These are phyloP conservation scores for Himalopsyche phryganea DNA, from an alignment of 1,140 invertebrate genomes.

Conservation along the genomic window DNA sequence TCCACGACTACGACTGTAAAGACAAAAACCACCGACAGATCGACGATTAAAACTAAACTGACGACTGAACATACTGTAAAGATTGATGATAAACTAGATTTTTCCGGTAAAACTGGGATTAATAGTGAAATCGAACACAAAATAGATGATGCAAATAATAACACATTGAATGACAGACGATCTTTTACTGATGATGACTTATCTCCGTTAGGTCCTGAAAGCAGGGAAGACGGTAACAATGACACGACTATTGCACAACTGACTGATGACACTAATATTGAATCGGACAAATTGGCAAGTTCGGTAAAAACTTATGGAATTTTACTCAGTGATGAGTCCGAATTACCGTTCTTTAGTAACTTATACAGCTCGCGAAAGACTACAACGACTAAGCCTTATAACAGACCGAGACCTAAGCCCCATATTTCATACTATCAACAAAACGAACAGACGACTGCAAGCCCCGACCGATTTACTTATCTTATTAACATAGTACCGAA, in stretches of 20 bases:
- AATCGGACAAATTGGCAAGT: constrained; percentile 5
- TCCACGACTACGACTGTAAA: constrained; percentile 33
- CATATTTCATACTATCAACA: constrained; percentile 19
- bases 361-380: constrained; percentile 17
- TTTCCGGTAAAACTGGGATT: constrained; percentile 42
- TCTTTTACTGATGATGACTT: constrained; percentile 4
- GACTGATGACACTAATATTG: neutral
- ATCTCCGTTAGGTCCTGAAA: neutral
- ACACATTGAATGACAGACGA: constrained; percentile 1
- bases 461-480: constrained; percentile 26
- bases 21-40: constrained; percentile 21
- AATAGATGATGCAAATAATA: neutral
- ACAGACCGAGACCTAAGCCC: constrained; percentile 20
- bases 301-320: constrained; percentile 26
- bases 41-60: constrained; percentile 30
- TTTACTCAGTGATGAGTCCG: constrained; percentile 20
- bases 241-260: constrained; percentile 1
- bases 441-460: constrained; percentile 12
- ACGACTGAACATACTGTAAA: constrained; percentile 33
- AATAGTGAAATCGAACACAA: neutral
- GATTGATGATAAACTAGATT: constrained; percentile 55
- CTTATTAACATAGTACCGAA: constrained; percentile 33
- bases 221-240: neutral
- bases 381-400: constrained; percentile 14
- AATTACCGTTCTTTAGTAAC: constrained; percentile 25